Conservation (phyloP, 1,140 invertebrate species). For the Pollicipes pollicipes region DNA sequence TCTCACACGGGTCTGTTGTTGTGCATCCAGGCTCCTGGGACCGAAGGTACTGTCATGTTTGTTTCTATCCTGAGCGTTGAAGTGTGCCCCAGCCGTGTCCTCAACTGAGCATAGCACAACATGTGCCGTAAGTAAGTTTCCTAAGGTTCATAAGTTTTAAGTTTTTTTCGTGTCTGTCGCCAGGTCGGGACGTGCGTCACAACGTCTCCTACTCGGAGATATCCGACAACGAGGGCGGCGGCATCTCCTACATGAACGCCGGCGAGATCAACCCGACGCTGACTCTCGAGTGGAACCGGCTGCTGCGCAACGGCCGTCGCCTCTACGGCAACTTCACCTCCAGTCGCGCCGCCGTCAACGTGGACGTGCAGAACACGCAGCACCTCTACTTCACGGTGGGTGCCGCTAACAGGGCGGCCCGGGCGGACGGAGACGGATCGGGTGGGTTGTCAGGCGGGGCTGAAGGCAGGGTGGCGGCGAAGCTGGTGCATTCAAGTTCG, state of each 20-base stretch:
- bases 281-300: slow-evolving; percentile 73
- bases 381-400: slow-evolving; percentile 63
- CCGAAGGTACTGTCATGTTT: too few relatives aligned
- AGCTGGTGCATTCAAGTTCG: too few relatives aligned
- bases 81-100: too few relatives aligned
- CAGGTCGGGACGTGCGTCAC: slow-evolving; percentile 78
- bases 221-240: slow-evolving; percentile 67
- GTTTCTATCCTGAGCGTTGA: too few relatives aligned
- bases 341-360: slow-evolving; percentile 56
- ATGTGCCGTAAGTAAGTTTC: too few relatives aligned
- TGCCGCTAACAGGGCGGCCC: slow-evolving; percentile 7
- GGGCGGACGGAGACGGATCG: too few relatives aligned
- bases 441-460: too few relatives aligned
- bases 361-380: slow-evolving; percentile 89
- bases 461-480: too few relatives aligned
- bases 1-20: too few relatives aligned
- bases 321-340: slow-evolving; percentile 92
- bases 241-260: slow-evolving; percentile 66
- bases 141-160: background rate
- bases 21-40: too few relatives aligned
- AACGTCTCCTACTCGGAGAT: slow-evolving; percentile 74
- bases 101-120: too few relatives aligned
- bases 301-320: slow-evolving; percentile 71
- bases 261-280: slow-evolving; percentile 91
- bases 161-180: slow-evolving; percentile 21